Evolutionary conservation across 23 tunicate genomes (phyloP).

Genomic region (Trididemnum miniatum): DNA sequence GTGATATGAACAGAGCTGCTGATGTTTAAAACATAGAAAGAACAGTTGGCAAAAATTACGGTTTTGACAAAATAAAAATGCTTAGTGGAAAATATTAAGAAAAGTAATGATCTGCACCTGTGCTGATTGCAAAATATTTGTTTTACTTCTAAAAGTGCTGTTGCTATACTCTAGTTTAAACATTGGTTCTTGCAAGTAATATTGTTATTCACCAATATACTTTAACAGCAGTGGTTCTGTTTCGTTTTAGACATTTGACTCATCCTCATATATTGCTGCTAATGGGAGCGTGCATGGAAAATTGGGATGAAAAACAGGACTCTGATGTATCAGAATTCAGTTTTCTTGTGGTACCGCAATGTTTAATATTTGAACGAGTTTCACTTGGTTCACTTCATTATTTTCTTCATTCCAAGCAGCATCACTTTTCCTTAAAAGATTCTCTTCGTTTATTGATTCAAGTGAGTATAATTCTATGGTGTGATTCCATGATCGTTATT

Average conservation of each 20-base stretch:
- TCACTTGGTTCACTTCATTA: conserved; percentile 49
- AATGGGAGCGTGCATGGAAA: conserved; percentile 30
- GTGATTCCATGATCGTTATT: too few species aligned
- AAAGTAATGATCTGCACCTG: too few species aligned
- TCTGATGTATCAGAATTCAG: not conserved
- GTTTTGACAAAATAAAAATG: too few species aligned
- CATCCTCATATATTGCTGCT: conserved; percentile 36
- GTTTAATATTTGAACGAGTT: conserved; percentile 63
- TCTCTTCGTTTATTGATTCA: conserved; percentile 9
- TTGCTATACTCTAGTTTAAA: too few species aligned
- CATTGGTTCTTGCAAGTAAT: too few species aligned
- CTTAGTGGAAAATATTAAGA: too few species aligned
- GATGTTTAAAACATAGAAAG: too few species aligned
- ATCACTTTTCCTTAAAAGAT: conserved; percentile 8
- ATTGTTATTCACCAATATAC: not conserved
- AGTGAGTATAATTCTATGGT: too few species aligned
- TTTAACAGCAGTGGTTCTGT: not conserved
- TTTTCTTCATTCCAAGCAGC: conserved; percentile 43
- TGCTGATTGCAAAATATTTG: too few species aligned
- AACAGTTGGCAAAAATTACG: too few species aligned
- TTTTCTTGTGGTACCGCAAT: conserved; percentile 31
- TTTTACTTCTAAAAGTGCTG: too few species aligned
- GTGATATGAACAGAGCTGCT: too few species aligned
- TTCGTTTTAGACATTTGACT: conserved; percentile 7
- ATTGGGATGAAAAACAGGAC: not conserved